phyloP scores from a whole-genome alignment of 2,888 invertebrate species.

The Ophion obscuratus region DNA sequence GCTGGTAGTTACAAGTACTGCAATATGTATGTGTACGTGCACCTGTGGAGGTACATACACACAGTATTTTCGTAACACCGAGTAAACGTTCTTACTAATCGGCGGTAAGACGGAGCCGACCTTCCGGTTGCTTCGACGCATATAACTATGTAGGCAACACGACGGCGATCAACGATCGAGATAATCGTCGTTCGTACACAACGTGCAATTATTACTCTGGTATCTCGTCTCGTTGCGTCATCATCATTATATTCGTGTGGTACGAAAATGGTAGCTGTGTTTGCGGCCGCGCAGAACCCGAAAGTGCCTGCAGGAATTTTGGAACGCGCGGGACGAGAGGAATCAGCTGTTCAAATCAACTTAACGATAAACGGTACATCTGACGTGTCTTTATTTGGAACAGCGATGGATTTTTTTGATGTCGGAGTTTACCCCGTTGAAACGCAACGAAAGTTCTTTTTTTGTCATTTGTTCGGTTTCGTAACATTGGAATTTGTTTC shows the following conservation, averaged over 20 bases:
- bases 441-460: neutral
- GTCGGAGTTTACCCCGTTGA: too few relatives aligned
- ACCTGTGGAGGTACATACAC: neutral
- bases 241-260: slow-evolving; percentile 42
- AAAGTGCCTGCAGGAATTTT: neutral
- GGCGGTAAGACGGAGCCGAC: slow-evolving; percentile 41
- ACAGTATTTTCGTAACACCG: slow-evolving; percentile 34
- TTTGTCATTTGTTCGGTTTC: neutral
- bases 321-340: neutral
- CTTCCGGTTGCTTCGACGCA: slow-evolving; percentile 46
- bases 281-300: neutral
- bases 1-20: slow-evolving; percentile 39
- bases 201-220: slow-evolving; percentile 53
- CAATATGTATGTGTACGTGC: slow-evolving; percentile 55
- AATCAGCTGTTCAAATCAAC: neutral
- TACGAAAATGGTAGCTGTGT: neutral
- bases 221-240: slow-evolving; percentile 52
- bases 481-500: too few relatives aligned
- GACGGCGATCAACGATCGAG: slow-evolving; percentile 57
- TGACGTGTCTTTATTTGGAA: neutral
- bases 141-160: slow-evolving; percentile 13
- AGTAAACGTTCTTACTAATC: slow-evolving; percentile 64
- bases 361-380: neutral
- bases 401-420: neutral
- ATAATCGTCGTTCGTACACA: slow-evolving; percentile 54